Evolutionary conservation across 2,113 vertebrate species (phyloP).

Genomic region (Microcebus griseorufus): DNA sequence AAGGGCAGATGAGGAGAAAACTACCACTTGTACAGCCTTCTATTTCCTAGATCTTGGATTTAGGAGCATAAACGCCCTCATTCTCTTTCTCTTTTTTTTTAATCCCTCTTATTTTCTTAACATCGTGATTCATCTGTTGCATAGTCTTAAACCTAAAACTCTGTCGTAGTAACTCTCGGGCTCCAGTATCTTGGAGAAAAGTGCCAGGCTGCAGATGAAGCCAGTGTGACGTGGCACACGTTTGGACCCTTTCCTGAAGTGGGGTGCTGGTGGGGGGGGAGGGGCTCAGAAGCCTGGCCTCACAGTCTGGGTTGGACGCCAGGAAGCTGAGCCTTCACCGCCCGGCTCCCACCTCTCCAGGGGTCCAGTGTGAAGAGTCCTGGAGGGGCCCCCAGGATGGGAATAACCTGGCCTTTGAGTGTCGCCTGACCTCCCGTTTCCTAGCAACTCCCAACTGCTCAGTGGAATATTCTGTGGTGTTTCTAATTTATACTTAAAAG

Average conservation of each 20-base stretch:
- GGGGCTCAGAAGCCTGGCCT: not conserved
- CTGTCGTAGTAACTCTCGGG: not conserved
- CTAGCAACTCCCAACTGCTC: conserved; percentile 83
- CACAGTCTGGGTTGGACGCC: not conserved
- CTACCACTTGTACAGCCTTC: not conserved
- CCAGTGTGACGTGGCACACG: rapidly evolving
- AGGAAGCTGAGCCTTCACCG: rapidly evolving
- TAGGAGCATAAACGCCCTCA: not conserved
- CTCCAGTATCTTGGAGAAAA: not conserved
- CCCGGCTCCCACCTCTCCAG: not conserved
- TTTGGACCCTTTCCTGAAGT: not conserved
- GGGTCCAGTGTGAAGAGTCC: conserved; percentile 39
- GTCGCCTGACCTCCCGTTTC: conserved; percentile 84
- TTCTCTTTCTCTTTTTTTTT: not conserved
- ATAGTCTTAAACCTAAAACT: not conserved
- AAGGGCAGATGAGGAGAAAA: not conserved
- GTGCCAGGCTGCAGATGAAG: not conserved
- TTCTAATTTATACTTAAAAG: conserved; percentile 79
- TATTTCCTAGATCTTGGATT: not conserved
- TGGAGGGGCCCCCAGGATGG: conserved; percentile 62
- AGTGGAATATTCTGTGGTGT: conserved; percentile 66
- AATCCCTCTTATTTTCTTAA: not conserved
- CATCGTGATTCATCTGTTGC: not conserved
- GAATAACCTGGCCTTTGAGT: conserved; percentile 81
- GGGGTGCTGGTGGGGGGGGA: not conserved